phyloP scores from a whole-genome alignment of 2,797 vertebrate species.

The Hypotaenidia philippensis region DNA sequence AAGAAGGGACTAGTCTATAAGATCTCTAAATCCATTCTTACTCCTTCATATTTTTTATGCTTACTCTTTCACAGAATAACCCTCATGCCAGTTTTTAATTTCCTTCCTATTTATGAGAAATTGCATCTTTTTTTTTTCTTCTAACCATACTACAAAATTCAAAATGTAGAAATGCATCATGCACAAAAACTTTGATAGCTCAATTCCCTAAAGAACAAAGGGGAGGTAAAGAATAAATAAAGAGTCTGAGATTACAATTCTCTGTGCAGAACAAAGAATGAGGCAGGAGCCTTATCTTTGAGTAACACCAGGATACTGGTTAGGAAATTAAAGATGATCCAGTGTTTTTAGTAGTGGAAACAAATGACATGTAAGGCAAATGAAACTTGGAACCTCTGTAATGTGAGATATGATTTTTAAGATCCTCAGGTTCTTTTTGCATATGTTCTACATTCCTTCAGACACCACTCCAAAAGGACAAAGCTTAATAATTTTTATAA shows the following conservation, averaged over 20 bases:
- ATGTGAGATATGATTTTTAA: neutral
- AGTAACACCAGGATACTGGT: neutral
- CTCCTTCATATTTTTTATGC: neutral
- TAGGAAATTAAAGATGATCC: neutral
- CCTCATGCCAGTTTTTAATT: neutral
- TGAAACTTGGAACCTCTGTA: neutral
- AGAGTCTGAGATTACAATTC: neutral
- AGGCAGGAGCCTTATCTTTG: neutral
- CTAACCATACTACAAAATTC: neutral
- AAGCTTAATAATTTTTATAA: neutral
- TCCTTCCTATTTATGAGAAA: neutral
- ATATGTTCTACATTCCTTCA: neutral
- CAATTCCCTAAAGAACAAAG: neutral
- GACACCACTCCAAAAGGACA: neutral
- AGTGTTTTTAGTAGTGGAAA: neutral
- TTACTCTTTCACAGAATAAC: neutral
- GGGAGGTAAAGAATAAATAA: neutral
- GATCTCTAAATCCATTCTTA: neutral
- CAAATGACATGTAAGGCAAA: neutral
- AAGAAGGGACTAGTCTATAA: neutral
- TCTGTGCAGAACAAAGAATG: fast-evolving
- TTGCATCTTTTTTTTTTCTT: fast-evolving
- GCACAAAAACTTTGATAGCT: neutral
- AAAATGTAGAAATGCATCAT: neutral
- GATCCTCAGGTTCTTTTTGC: neutral